A percentile compares a stretch with the other conserved stretches of the same genome.
phyloP scores from a whole-genome alignment of 2,797 vertebrate genomes.

The Spinus olivaceus region DNA sequence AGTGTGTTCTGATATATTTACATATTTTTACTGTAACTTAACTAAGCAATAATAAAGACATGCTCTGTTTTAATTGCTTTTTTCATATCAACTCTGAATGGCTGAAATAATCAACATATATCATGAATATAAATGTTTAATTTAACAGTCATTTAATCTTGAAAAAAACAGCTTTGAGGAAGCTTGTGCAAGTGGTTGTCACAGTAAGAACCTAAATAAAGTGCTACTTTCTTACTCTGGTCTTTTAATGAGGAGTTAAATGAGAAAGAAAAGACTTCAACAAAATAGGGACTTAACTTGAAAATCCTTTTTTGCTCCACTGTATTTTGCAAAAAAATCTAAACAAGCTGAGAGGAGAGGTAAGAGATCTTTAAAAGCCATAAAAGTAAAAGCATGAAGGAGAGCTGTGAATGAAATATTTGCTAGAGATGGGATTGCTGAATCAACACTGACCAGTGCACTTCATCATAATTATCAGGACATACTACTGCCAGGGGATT shows the following conservation, averaged over 20 bases:
- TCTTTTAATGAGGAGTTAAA: neutral
- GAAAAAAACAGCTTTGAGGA: neutral
- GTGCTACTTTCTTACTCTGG: neutral
- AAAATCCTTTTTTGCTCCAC: neutral
- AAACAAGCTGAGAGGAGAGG: neutral
- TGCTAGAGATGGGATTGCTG: slow-evolving; percentile 77
- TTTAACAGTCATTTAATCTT: neutral
- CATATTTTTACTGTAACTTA: neutral
- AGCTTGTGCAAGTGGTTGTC: neutral
- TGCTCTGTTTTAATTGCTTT: neutral
- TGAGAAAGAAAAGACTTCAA: neutral
- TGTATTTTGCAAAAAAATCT: slow-evolving; percentile 11
- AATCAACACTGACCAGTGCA: slow-evolving; percentile 91
- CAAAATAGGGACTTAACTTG: neutral
- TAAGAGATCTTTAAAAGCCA: slow-evolving; percentile 57
- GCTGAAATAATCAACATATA: neutral
- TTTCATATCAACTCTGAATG: neutral
- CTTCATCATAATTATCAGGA: slow-evolving; percentile 93
- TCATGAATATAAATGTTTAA: neutral
- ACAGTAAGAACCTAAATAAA: slow-evolving; percentile 10
- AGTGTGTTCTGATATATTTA: neutral
- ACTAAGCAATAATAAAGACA: neutral
- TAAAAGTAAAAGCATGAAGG: slow-evolving; percentile 74
- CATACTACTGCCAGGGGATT: slow-evolving; percentile 83
- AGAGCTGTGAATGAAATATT: slow-evolving; percentile 75